Percentiles rank a stretch among this genome's conserved stretches.
phyloP scores from a whole-genome alignment of 2,113 vertebrate species.

The Gadus chalcogrammus region DNA sequence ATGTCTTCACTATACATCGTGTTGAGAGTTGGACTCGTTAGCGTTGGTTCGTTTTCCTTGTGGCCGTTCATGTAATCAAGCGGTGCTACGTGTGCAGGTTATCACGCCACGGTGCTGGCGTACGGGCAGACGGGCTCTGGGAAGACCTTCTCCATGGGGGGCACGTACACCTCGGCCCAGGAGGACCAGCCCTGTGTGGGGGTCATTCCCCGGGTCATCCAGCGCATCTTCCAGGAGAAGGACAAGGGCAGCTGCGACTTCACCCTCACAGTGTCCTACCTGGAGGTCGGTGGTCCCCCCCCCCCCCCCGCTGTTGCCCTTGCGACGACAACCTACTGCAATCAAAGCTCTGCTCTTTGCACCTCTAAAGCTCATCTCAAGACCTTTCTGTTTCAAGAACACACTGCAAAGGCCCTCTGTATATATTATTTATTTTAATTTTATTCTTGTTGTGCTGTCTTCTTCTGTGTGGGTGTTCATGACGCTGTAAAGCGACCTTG shows the following conservation, averaged over 20 bases:
- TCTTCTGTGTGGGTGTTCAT: no score
- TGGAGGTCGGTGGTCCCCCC: slow-evolving; percentile 78
- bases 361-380: background rate
- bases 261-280: slow-evolving; percentile 82
- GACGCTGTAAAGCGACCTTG: no score
- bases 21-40: background rate
- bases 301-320: background rate
- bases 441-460: no score
- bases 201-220: slow-evolving; percentile 90
- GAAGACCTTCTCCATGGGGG: slow-evolving; percentile 96
- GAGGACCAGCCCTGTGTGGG: slow-evolving; percentile 85
- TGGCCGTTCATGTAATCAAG: background rate
- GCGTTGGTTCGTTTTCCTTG: background rate
- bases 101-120: slow-evolving; percentile 91
- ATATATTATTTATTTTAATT: background rate
- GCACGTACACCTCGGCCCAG: slow-evolving; percentile 85
- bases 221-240: slow-evolving; percentile 81
- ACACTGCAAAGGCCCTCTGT: background rate
- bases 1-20: no score
- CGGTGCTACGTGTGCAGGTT: slow-evolving; percentile 72
- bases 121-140: slow-evolving; percentile 96
- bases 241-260: slow-evolving; percentile 80
- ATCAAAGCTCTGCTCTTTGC: background rate
- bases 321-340: no score
- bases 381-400: background rate